A percentile compares a stretch with the other conserved stretches of the same genome.
phyloP scores from a whole-genome alignment of 2,797 vertebrate genomes.

The Helostoma temminkii region DNA sequence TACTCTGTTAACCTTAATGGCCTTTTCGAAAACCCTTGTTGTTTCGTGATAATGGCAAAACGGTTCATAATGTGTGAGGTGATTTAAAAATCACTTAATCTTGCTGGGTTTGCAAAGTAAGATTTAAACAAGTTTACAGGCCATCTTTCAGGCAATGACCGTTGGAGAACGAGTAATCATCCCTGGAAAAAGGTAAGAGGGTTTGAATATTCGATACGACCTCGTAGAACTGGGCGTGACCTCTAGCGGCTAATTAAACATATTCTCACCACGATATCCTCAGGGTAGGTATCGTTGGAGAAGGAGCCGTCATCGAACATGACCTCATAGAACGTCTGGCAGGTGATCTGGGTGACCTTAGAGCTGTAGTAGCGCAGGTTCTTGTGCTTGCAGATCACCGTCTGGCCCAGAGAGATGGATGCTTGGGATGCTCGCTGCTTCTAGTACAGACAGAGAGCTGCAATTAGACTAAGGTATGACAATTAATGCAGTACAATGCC shows the following conservation, averaged over 20 bases:
- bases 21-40: conserved; percentile 11
- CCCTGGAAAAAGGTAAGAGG: not conserved
- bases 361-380: conserved; percentile 97
- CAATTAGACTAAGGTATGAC: conserved; percentile 38
- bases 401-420: conserved; percentile 91
- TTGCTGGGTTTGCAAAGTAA: not conserved
- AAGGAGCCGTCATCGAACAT: conserved; percentile 98
- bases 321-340: conserved; percentile 96
- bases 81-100: not conserved
- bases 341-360: conserved; percentile 89
- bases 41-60: not conserved
- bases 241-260: conserved; percentile 56
- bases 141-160: conserved; percentile 1
- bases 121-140: not conserved
- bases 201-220: conserved; percentile 21
- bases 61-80: conserved; percentile 5
- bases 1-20: conserved; percentile 6
- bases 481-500: not conserved
- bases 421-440: conserved; percentile 87
- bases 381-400: conserved; percentile 95
- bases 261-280: conserved; percentile 95
- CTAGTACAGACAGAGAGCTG: conserved; percentile 71
- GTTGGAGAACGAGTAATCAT: conserved; percentile 5
- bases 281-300: conserved; percentile 96
- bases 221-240: conserved; percentile 32